Evolutionary conservation across 2,797 vertebrate species (phyloP).

Genomic region (Sebastolobus altivelis): DNA sequence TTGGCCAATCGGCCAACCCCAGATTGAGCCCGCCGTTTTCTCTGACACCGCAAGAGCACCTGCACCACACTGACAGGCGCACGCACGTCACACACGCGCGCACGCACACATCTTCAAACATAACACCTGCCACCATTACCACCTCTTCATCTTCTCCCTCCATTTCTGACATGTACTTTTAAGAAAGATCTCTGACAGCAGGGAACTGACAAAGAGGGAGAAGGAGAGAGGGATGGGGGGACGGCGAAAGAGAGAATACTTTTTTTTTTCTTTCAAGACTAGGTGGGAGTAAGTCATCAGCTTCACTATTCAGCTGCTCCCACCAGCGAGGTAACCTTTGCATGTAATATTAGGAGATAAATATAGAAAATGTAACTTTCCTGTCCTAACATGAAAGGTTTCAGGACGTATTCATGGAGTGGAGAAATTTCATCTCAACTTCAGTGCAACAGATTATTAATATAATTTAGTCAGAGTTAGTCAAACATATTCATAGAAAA

Average conservation of each 20-base stretch:
- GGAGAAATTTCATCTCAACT: not conserved
- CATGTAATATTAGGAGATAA: constrained; percentile 7
- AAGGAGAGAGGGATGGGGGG: constrained; percentile 26
- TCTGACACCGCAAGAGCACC: constrained; percentile 69
- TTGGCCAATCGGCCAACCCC: constrained; percentile 81
- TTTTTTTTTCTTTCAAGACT: constrained; percentile 1
- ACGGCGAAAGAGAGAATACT: not conserved
- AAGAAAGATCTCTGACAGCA: constrained; percentile 64
- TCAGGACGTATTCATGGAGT: not conserved
- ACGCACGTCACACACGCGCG: constrained; percentile 16
- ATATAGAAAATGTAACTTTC: not conserved
- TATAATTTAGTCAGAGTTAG: constrained; percentile 1
- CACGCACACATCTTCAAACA: constrained; percentile 58
- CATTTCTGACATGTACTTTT: constrained; percentile 72
- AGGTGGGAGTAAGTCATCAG: constrained; percentile 41
- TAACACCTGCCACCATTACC: constrained; percentile 74
- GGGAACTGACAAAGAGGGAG: constrained; percentile 47
- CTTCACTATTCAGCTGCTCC: constrained; percentile 5
- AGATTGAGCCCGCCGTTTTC: constrained; percentile 76
- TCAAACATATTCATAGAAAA: not conserved
- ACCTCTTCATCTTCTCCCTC: constrained; percentile 74
- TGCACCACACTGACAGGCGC: constrained; percentile 62
- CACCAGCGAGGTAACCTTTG: constrained; percentile 18
- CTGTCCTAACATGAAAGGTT: not conserved
- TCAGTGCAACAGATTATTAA: not conserved